These are phyloP conservation scores for Hippocampus abdominalis DNA, from an alignment of 2,113 vertebrate genomes.

Conservation along the genomic window DNA sequence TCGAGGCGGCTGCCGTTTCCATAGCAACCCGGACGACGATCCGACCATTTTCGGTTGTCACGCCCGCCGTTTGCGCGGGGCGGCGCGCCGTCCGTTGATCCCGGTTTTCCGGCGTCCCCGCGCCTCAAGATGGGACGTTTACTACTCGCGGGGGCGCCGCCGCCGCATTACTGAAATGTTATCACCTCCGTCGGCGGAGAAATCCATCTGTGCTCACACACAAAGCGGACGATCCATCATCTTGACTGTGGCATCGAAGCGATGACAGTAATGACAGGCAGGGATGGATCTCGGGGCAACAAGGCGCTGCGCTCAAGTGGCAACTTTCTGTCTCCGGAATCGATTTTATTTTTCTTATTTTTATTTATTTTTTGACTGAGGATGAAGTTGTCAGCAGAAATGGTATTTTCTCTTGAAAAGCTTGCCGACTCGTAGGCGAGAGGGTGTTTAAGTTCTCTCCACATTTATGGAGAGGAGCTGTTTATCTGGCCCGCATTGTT, in stretches of 20 bases:
- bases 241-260: constrained; percentile 57
- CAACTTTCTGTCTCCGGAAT: constrained; percentile 48
- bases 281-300: constrained; percentile 51
- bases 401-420: constrained; percentile 15
- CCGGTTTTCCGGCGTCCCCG: constrained; percentile 29
- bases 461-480: constrained; percentile 26
- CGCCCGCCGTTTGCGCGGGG: not conserved
- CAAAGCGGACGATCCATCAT: constrained; percentile 61
- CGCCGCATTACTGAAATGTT: constrained; percentile 62
- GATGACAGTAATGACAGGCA: constrained; percentile 56
- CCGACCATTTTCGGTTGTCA: not conserved
- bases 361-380: constrained; percentile 28
- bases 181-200: constrained; percentile 53
- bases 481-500: constrained; percentile 37
- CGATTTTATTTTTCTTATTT: constrained; percentile 29
- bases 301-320: constrained; percentile 28
- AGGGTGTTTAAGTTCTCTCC: constrained; percentile 19
- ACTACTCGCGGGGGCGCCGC: constrained; percentile 34
- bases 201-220: constrained; percentile 58
- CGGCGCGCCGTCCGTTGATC: constrained; percentile 17
- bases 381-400: constrained; percentile 56
- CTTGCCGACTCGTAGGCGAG: not conserved
- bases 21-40: constrained; percentile 37
- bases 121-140: constrained; percentile 56
- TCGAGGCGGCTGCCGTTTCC: constrained; percentile 30